These are phyloP conservation scores for Leptocoma aspasia DNA, from an alignment of 2,113 vertebrate genomes.

Conservation along the genomic window DNA sequence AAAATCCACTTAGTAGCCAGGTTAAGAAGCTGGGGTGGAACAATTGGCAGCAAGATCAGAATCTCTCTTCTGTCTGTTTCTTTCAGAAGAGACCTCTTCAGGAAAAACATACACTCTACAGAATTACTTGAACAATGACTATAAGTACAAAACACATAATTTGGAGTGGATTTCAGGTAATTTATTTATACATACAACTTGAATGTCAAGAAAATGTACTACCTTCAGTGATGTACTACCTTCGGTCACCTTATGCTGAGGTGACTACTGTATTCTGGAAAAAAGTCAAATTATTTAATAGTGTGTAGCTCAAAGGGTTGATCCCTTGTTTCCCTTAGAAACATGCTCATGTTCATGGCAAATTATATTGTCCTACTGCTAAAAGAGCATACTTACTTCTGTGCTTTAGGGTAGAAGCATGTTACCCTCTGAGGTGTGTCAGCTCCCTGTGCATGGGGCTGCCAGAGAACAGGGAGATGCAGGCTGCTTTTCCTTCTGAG, in stretches of 20 bases:
- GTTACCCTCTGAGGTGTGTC: not conserved
- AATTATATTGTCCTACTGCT: not conserved
- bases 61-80: not conserved
- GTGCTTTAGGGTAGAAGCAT: not conserved
- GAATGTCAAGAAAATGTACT: not conserved
- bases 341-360: rapidly evolving
- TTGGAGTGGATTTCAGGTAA: conserved; percentile 80
- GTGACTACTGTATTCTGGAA: not conserved
- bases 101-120: conserved; percentile 65
- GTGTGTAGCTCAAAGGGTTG: rapidly evolving
- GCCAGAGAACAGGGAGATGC: not conserved
- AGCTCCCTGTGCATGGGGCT: not conserved
- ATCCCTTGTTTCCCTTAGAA: not conserved
- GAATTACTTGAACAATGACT: conserved; percentile 73
- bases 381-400: not conserved
- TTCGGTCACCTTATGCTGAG: not conserved
- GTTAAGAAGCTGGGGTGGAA: not conserved
- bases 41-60: not conserved
- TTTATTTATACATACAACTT: not conserved
- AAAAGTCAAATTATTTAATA: not conserved
- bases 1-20: not conserved
- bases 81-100: not conserved
- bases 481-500: not conserved
- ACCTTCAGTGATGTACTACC: not conserved
- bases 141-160: conserved; percentile 35